A percentile compares a stretch with the other conserved stretches of the same genome.
Evolutionary conservation across 2,888 invertebrate genomes (phyloP).

Genomic region (Alloplasta piceator): DNA sequence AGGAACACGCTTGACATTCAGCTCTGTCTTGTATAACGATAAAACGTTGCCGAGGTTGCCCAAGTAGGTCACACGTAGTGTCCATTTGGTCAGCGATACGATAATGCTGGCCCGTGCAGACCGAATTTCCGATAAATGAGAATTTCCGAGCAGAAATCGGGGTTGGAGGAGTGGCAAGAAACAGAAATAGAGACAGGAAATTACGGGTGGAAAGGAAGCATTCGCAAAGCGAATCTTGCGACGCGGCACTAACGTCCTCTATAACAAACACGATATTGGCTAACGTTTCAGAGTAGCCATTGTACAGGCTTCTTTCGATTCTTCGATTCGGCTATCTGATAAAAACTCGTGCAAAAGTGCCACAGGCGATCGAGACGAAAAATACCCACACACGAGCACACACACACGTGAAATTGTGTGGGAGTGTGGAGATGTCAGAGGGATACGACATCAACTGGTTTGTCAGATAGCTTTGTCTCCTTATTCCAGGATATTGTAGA

Average conservation of each 20-base stretch:
- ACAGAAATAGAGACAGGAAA: conserved; percentile 30
- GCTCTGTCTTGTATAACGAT: not conserved
- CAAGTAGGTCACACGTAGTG: conserved; percentile 31
- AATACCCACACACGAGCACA: too few species aligned
- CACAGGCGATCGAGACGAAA: conserved; percentile 28
- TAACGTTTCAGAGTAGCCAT: conserved; percentile 27
- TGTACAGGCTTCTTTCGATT: conserved; percentile 29
- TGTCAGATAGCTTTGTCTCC: conserved; percentile 17
- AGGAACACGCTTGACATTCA: not conserved
- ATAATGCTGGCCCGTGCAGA: conserved; percentile 6
- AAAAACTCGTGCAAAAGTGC: conserved; percentile 43
- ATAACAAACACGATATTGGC: conserved; percentile 31
- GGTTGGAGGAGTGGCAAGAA: not conserved
- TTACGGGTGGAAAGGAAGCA: conserved; percentile 18
- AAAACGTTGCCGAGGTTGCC: conserved; percentile 10
- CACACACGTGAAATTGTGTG: not conserved
- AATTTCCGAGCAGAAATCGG: not conserved
- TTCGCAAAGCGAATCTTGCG: conserved; percentile 47
- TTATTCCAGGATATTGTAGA: conserved; percentile 16
- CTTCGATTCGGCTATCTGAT: conserved; percentile 43
- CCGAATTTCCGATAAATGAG: not conserved
- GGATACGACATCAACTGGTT: conserved; percentile 28
- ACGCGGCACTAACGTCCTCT: conserved; percentile 44
- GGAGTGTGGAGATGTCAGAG: not conserved
- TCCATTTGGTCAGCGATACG: conserved; percentile 37